These are phyloP conservation scores for Tokudaia tokunoshimensis DNA, from an alignment of 2,797 vertebrate genomes.

Conservation along the genomic window DNA sequence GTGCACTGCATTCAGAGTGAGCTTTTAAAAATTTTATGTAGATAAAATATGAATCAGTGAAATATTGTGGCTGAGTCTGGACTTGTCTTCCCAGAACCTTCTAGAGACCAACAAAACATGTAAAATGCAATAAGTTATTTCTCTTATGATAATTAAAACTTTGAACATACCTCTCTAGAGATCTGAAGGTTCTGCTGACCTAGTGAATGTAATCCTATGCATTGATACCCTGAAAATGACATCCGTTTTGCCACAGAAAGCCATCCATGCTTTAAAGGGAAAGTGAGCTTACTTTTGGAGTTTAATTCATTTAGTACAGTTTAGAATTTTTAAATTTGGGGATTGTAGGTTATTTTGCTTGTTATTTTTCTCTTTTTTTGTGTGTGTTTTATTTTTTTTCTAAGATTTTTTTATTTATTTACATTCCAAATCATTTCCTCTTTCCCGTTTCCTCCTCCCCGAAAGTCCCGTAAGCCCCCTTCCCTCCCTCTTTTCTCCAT, in stretches of 20 bases:
- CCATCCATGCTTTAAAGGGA: not conserved
- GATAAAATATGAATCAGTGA: not conserved
- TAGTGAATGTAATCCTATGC: conserved; percentile 5
- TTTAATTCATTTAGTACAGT: conserved; percentile 23
- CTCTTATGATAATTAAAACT: not conserved
- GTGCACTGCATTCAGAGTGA: not conserved
- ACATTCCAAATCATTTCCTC: no score
- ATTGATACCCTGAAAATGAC: not conserved
- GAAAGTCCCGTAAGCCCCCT: no score
- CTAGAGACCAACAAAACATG: not conserved
- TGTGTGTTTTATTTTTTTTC: no score
- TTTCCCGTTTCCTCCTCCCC: no score
- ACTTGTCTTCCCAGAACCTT: not conserved
- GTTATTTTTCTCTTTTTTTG: not conserved
- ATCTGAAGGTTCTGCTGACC: not conserved
- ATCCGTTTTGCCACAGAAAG: not conserved
- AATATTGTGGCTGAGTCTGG: not conserved
- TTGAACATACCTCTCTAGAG: conserved; percentile 20
- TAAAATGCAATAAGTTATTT: conserved; percentile 1
- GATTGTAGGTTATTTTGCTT: conserved; percentile 25
- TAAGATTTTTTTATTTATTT: no score
- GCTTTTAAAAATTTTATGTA: not conserved
- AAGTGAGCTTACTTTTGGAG: not conserved
- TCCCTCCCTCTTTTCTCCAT: no score
- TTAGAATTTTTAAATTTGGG: not conserved